Conservation (phyloP, 2,888 invertebrate genomes). For the Acheta domesticus region DNA sequence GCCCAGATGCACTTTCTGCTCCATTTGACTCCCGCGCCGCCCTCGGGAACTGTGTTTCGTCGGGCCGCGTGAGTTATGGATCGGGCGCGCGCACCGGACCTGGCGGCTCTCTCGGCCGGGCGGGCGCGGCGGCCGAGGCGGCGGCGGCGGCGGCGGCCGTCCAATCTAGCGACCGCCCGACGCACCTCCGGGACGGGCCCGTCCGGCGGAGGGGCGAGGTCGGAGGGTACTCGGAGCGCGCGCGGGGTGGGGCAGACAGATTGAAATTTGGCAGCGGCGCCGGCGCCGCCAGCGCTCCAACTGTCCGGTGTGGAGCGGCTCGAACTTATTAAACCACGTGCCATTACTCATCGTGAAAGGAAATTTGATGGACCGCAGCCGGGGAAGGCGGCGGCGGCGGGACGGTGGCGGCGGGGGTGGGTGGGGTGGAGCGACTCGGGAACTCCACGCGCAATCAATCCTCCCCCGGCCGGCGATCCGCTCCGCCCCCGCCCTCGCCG, state of each 20-base stretch:
- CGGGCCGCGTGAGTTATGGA: background rate
- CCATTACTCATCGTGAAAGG: conserved; percentile 18
- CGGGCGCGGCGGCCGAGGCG: background rate
- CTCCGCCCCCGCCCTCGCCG: no score
- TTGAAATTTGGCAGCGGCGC: background rate
- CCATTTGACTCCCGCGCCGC: background rate
- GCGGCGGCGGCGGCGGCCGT: background rate
- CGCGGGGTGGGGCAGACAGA: background rate
- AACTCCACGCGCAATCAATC: no score
- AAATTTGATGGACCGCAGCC: conserved; percentile 10
- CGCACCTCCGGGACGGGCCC: no score
- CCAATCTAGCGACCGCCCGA: no score
- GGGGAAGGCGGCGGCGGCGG: background rate
- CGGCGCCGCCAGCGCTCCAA: background rate
- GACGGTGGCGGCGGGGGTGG: background rate
- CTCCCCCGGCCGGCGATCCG: no score
- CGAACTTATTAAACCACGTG: conserved; percentile 10
- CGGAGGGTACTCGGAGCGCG: background rate
- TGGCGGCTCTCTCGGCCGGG: background rate
- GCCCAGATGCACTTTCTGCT: background rate
- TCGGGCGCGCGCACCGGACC: background rate
- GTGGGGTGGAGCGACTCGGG: background rate
- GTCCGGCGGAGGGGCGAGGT: background rate
- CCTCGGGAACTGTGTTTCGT: background rate
- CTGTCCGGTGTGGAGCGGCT: background rate